Base-by-base conservation (phyloP, 2,888 invertebrate species). In the Platycheirus rosarum region DNA sequence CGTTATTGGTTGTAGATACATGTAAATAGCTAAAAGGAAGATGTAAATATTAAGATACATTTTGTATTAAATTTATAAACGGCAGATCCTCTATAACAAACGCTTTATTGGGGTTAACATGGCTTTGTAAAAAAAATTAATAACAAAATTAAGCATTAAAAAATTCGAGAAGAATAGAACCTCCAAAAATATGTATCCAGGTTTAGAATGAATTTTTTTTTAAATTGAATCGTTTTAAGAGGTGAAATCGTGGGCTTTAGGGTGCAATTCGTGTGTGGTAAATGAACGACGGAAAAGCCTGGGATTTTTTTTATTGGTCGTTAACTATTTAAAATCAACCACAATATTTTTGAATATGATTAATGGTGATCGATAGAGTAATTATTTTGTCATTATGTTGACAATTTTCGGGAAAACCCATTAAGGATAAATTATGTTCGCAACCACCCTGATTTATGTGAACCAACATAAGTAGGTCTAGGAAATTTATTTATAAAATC, bases 371-470 rank as follows among this genome's bases (percentile, higher is more conserved):
- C 7, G 29, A 40, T 7, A 40, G 11, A 23, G 44, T 44, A 60
- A 60, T 60, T 60, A 60, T 60, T 60, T 60, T 60, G 44, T 60
- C 60, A 60, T 60, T 60, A 60, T 60, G 57, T 60, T 26, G 57
- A 26, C 20, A 60, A 16, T 20, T 42, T 23, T 8, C 11, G n/a
- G 14, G 23, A 2, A 2, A 57, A 23, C 7, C 42, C 23, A 11
- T 42, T 9, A 9, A 13, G 3, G 7, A n/a, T 16, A 55, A 57
- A 42, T 16, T 44, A 35, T n/a, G 62, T 37, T 62, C 26, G 18
- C 14, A 26, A 42, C 16, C 53, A 53, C 46, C 55, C 55, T 55
- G n/a, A 46, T 13, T 13, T 35, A 3, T 7, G 8, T 13, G 4
- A 8, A 8, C 9, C 16, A 35, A 23, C 5, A 18, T 11, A 14